Evolutionary conservation across 1,140 invertebrate species (phyloP).

Genomic region (Drosophila biarmipes): DNA sequence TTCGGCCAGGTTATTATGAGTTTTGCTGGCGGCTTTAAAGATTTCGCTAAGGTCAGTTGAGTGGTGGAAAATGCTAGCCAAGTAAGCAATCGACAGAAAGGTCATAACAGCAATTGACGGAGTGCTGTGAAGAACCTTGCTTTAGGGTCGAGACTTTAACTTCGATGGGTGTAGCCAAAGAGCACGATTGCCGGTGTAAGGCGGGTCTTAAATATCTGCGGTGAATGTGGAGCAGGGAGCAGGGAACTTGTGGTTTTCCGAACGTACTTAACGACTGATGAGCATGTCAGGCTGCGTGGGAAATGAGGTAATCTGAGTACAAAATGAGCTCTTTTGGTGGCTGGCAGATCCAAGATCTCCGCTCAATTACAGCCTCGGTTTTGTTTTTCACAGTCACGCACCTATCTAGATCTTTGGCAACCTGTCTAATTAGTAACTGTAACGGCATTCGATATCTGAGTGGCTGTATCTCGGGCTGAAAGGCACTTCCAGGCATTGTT

Average conservation of each 20-base stretch:
- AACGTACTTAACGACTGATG: constrained; percentile 30
- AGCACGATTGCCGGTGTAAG: constrained; percentile 21
- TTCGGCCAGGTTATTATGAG: constrained; percentile 63
- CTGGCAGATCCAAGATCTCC: constrained; percentile 8
- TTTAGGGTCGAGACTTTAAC: constrained; percentile 59
- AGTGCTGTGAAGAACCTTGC: constrained; percentile 68
- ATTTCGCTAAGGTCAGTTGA: constrained; percentile 73
- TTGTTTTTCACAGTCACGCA: constrained; percentile 23
- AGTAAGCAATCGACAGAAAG: constrained; percentile 62
- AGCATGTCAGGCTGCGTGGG: constrained; percentile 29
- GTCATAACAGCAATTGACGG: constrained; percentile 68
- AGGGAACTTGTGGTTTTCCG: neutral
- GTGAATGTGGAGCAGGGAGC: constrained; percentile 17
- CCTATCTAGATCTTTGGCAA: constrained; percentile 53
- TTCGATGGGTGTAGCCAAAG: constrained; percentile 61
- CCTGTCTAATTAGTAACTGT: constrained; percentile 50
- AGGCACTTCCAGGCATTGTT: constrained; percentile 56
- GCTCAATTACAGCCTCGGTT: constrained; percentile 22
- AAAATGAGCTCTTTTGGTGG: constrained; percentile 1
- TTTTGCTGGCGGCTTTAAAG: constrained; percentile 38
- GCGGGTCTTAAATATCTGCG: constrained; percentile 30
- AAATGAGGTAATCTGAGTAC: constrained; percentile 34
- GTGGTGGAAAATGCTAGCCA: constrained; percentile 55
- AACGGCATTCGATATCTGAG: constrained; percentile 34
- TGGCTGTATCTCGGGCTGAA: constrained; percentile 18